Base-by-base conservation (phyloP, 2,113 vertebrate species). In the Forbesichthys papilliferus region DNA sequence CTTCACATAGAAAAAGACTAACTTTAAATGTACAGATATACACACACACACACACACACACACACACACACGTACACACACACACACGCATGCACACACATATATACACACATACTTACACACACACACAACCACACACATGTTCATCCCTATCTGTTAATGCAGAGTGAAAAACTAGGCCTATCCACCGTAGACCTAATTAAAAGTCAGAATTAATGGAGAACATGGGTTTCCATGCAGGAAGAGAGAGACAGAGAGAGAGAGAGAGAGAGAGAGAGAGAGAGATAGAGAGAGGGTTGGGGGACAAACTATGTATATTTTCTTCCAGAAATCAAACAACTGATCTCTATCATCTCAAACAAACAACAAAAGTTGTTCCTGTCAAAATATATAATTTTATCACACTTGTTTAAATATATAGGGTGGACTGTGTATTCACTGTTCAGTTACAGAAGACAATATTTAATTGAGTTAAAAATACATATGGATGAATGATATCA, bases 141-240 rank as follows among this genome's bases (percentile, higher is more conserved):
- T 27, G 63, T 78, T 60, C 51, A 82, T 78, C 78, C 69, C 85
- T 87, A 76, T 87, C 86, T 84, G 74, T 86, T 74, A 90, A 91
- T 91, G 82, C 86, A 77, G 81, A 87, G 87, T 86, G 88, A 90
- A 90, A 89, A 93, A 92, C 81, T 92, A 90, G 91, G 89, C 88
- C 88, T 92, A 90, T 93, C 89, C 92, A 89, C 80, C 85, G 90
- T 83, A 93, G 88, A 90, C 91, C 92, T 91, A 91, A 91, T 93
- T 93, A 93, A 93, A 91, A 91, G 85, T 85, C 86, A 91, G 90
- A 91, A 92, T 91, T 88, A 90, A 92, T 91, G 88, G 90, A 90
- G 83, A 88, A 86, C 75, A 72, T 6, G 80, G 77, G 75, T 76
- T 89, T 81, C 86, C 86, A 66, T 78, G 73, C 79, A 86, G 85